Percentiles rank a stretch among this genome's conserved stretches.
Evolutionary conservation across 2,113 vertebrate genomes (phyloP).

Genomic region (Holacanthus passer): DNA sequence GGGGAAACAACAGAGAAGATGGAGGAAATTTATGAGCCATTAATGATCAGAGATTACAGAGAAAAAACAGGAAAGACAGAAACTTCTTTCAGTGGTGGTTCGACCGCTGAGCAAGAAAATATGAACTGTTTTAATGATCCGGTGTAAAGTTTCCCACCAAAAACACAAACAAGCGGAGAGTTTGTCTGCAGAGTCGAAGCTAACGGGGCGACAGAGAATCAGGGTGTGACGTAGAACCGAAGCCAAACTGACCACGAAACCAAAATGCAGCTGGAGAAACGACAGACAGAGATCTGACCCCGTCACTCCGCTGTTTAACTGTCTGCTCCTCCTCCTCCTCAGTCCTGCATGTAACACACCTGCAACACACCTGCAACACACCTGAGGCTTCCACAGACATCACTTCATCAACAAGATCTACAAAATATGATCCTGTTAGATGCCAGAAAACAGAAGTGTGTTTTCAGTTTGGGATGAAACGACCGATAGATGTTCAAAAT

Average conservation of each 20-base stretch:
- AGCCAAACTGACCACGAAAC: conserved; percentile 16
- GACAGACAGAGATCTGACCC: not conserved
- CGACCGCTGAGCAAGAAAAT: not conserved
- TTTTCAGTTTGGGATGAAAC: not conserved
- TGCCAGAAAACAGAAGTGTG: not conserved
- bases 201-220: no score
- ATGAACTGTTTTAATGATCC: not conserved
- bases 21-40: not conserved
- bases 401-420: not conserved
- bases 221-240: not conserved
- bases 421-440: not conserved
- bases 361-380: not conserved
- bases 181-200: not conserved
- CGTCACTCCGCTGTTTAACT: not conserved
- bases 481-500: no score
- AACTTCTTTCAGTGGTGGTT: not conserved
- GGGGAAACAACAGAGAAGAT: not conserved
- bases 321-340: not conserved
- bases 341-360: not conserved
- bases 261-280: conserved; percentile 20
- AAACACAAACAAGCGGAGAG: not conserved
- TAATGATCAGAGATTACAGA: not conserved
- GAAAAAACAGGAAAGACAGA: not conserved
- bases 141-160: not conserved
- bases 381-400: not conserved